Base-by-base conservation (phyloP, 2,797 vertebrate species). In the Acrocephalus scirpaceus region DNA sequence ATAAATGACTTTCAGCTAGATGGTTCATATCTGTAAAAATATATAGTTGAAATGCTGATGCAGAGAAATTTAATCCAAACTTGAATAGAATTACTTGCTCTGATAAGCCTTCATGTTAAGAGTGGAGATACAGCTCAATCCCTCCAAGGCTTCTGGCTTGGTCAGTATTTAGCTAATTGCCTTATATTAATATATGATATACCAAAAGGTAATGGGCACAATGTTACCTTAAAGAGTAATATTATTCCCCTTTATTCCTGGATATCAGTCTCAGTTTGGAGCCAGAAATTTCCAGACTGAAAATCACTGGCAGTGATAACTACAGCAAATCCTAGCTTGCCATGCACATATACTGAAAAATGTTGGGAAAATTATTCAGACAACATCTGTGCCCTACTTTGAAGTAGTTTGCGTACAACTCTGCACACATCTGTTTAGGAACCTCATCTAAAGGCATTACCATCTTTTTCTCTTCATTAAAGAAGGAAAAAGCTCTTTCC, bases 351-450 rank as follows among this genome's bases (percentile, higher is more conserved):
- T 22, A 62, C 16, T 14, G 57, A 86, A 73, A 77, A 74, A 10
- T 8, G n/a, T 54, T 90, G 66, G 50, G 47, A 81, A 90, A 92
- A 92, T 93, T 88, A 90, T 90, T 94, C 92, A 94, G 88, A 42
- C 72, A 92, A 86, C 93, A 92, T 95, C 94, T 97, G 93, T 86
- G 92, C 83, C 95, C 92, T 96, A 90, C 88, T 97, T 97, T 81
- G 82, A 96, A 94, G 73, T 58, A 84, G 73, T 51, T 84, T 93
- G 65, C 0, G 0, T 75, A 93, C 51, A 58, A 70, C 76, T 95
- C 76, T 84, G 70, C 51, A 66, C 79, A 95, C 92, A 96, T 92
- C 93, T 92, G 76, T 88, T 97, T 90, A 94, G 56, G 72, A 95
- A 90, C 54, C 58, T 92, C 79, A 69, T 86, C 86, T 95, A 69